Percentiles rank a stretch among this genome's conserved stretches.
Evolutionary conservation across 2,888 invertebrate species (phyloP).

Genomic region (Metallyticus violacea): DNA sequence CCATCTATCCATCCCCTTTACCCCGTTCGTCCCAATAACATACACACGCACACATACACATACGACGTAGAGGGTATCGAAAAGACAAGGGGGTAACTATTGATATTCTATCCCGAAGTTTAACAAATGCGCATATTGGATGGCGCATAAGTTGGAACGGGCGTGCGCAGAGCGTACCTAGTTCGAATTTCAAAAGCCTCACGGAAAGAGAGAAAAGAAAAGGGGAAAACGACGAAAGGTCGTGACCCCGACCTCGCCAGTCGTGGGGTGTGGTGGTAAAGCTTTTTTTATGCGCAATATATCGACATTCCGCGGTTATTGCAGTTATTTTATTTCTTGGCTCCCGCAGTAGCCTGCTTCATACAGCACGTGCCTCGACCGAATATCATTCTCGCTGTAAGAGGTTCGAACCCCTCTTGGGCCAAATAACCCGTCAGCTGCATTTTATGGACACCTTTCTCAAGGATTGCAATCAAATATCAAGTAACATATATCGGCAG

Average conservation of each 20-base stretch:
- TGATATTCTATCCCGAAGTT: constrained; percentile 13
- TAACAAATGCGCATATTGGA: constrained; percentile 18
- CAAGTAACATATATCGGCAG: no score
- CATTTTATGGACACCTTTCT: no score
- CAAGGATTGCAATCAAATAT: no score
- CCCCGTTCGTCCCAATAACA: constrained; percentile 13
- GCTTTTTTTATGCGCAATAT: neutral
- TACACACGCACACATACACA: constrained; percentile 2
- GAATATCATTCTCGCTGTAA: no score
- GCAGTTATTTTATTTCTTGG: neutral
- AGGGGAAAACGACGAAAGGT: neutral
- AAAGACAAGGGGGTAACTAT: constrained; percentile 13
- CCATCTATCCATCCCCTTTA: constrained; percentile 4
- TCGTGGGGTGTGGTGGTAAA: neutral
- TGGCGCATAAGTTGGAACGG: constrained; percentile 4
- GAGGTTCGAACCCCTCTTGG: no score
- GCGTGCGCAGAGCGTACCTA: neutral
- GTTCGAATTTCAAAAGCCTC: constrained; percentile 9
- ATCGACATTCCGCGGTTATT: neutral
- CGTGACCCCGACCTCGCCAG: neutral
- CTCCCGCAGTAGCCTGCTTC: neutral
- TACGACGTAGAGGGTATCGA: neutral
- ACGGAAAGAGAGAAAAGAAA: neutral
- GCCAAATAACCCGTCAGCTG: no score
- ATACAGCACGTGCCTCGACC: neutral